phyloP scores from a whole-genome alignment of 2,797 vertebrate species.

The Platalea minor region DNA sequence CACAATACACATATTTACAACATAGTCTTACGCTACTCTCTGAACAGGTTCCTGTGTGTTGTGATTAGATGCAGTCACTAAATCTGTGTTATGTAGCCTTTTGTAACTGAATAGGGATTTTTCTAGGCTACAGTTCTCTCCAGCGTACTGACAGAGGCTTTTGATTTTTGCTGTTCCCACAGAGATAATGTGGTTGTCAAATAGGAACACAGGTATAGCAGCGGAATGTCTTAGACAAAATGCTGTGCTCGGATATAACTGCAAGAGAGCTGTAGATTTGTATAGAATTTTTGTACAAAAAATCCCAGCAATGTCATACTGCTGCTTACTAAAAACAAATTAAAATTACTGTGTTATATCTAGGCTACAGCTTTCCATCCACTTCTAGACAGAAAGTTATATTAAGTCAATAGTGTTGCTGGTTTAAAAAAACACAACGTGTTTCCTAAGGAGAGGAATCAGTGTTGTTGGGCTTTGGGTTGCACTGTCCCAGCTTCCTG shows the following conservation, averaged over 20 bases:
- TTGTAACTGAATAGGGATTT: background rate
- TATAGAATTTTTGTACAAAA: background rate
- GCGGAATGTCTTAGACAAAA: background rate
- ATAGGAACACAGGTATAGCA: background rate
- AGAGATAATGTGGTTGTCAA: background rate
- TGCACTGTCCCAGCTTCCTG: background rate
- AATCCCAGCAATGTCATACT: background rate
- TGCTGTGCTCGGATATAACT: background rate
- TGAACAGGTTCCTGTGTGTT: background rate
- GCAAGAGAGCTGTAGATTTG: background rate
- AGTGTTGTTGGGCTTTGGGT: background rate
- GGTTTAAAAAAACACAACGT: background rate
- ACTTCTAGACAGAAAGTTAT: background rate
- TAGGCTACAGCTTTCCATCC: background rate
- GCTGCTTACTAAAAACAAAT: background rate
- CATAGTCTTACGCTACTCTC: background rate
- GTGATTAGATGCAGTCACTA: background rate
- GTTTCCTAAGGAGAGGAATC: background rate
- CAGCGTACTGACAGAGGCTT: background rate
- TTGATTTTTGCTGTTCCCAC: background rate
- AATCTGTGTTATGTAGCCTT: background rate
- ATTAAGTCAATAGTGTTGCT: background rate
- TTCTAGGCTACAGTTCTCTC: background rate
- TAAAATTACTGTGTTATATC: background rate
- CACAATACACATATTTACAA: background rate